Base-by-base conservation (phyloP, 1,140 invertebrate species). In the Armadillidium nasatum region DNA sequence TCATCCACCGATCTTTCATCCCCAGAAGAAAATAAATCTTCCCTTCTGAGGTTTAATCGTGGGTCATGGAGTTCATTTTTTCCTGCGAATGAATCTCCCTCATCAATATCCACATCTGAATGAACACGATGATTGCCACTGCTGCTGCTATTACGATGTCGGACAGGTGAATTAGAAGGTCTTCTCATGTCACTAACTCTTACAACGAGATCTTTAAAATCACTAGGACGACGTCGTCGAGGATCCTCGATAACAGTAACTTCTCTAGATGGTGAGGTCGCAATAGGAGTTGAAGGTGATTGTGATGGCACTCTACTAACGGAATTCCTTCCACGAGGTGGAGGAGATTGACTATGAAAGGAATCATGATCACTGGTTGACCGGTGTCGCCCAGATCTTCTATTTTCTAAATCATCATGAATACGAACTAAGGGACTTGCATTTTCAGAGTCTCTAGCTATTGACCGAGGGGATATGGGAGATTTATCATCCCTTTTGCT, bases 351-450 rank as follows among this genome's bases (percentile, higher is more conserved):
- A 72, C 83, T 83, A 50, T 82, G 82, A 70, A 81, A 83, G 68
- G 83, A 83, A 33, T 83, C 83, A 54, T 82, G 83, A 46, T 83
- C 83, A 78, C 83, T 84, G 66, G 81, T 80, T 46, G 82, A 82
- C 54, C 83, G 81, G 11, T 13, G 50, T 21, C 81, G 79, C 9
- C 60, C 79, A 23, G 71, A 75, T 77, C 71, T 80, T 76, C 71
- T 69, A 22, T 74, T 33, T 46, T 81, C 80, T 7, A 75, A 75
- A 33, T 81, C 80, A 50, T 81, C 80, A 33, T 79, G 79, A 68
- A 23, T 54, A 22, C 78, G 72, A 67, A 75, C 44, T 4, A 72
- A 66, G 21, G 78, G 78, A 33, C 78, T 79, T 15, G 76, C 23
- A 66, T 75, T 79, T 44, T 71, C 78, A n/a, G 45, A 75, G 67